Base-by-base conservation (phyloP, 2,113 vertebrate species). In the Melanerpes formicivorus region DNA sequence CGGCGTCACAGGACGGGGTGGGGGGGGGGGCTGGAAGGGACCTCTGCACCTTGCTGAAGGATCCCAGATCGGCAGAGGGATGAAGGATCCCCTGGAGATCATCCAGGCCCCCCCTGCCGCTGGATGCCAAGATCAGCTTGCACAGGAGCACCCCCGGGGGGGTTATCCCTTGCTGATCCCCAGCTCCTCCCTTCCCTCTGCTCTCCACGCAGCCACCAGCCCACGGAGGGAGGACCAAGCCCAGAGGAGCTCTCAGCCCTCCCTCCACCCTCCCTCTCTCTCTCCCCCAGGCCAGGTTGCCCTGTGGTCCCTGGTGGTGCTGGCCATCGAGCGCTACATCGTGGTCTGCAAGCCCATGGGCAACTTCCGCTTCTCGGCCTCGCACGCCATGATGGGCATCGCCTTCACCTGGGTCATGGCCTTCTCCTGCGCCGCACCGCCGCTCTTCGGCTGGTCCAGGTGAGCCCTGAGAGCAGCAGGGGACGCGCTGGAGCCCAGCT, bases 291-390 rank as follows among this genome's bases (percentile, higher is more conserved):
- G 98, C 92, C 94, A 98, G 77, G 97, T 98, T 0, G 81, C 98
- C 69, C 96, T 98, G 64, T 98, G 98, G 98, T 98, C 98, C 9
- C 95, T 98, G 93, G 98, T 98, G 0, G 97, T 98, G 29, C 69
- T 98, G 96, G 98, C 98, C 93, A 74, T 98, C 30, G 98, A 98
- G 93, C 96, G 98, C 63, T 98, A 98, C 95, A 97, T 98, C 15
- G 97, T 98, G 0, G 96, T 98, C 87, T 98, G 98, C 97, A 98
- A 98, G 87, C 98, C 98, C 74, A 98, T 98, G 98, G 98, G 97
- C 52, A 98, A 98, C 93, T 98, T 98, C 95, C 98, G 97, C 91
- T 98, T 98, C 91, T 93, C 95, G 0, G 32, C 96, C 13, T 93
- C 83, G 55, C 98, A 98, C 3, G 97, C 98, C 79, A 82, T 67